Base-by-base conservation (phyloP, 2,797 vertebrate species). In the Spinus olivaceus region DNA sequence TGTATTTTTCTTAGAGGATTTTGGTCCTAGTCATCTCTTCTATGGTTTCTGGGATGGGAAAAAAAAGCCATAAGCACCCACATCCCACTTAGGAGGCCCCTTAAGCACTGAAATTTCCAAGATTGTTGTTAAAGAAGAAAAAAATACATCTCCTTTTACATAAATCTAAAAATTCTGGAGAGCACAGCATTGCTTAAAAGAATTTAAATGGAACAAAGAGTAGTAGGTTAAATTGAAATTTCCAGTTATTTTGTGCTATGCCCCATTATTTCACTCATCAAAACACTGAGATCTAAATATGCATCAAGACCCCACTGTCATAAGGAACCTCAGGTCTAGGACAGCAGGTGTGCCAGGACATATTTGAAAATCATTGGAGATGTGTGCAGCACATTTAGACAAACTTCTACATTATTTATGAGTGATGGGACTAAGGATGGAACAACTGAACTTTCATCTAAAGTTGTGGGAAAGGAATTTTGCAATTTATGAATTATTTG, bases 21-120 rank as follows among this genome's bases (percentile, higher is more conserved):
- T 80, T 89, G 30, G 49, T 86, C 19, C 13, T 53, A 44, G 13
- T 16, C 4, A 14, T 53, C 8, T 54, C 35, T 73, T 57, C 6
- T 5, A 1, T 14, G 32, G n/a, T 37, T 42, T 37, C 16, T n/a
- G 12, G 14, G 10, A 11, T 28, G 0, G 2, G 16, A 4, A 30
- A 42, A n/a, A 63, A 22, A 24, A 10, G 0, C 0, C 22, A 12
- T 9, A 65, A 47, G 2, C 8, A 20, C 24, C 4, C 6, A 1
- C 10, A 2, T 1, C 2, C 25, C 10, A 2, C 3, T 33, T 49
- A 41, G 19, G 28, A 90, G 79, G 10, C 8, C 22, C 11, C n/a
- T 77, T 71, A 56, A 67, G 54, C 10, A n/a, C 14, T 39, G 28
- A 67, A n/a, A 91, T 67, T 37, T 23, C 27, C 12, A 20, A 53